Conservation (phyloP, 1,140 invertebrate species). For the Bombyx mandarina region DNA sequence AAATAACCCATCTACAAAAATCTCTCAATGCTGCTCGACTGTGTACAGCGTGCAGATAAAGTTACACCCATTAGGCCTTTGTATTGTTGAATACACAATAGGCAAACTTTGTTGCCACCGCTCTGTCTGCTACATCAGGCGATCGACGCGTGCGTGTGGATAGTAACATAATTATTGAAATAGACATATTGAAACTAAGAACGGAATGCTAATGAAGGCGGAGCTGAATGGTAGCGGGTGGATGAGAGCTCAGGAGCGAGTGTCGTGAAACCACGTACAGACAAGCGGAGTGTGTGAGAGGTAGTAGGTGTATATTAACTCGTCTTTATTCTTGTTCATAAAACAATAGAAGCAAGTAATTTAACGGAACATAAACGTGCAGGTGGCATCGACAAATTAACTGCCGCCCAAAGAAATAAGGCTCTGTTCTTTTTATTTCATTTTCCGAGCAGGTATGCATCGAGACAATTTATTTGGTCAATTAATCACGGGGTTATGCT, state of each 20-base stretch:
- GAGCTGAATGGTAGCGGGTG: too few species aligned
- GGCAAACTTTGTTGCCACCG: constrained; percentile 5
- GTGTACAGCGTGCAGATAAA: constrained; percentile 5
- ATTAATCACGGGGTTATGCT: constrained; percentile 9
- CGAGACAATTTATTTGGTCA: constrained; percentile 9
- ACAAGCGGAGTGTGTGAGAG: too few species aligned
- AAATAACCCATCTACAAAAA: too few species aligned
- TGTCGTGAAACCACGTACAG: too few species aligned
- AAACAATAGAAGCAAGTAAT: neutral
- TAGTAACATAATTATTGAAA: neutral
- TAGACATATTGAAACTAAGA: neutral
- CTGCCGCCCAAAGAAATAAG: constrained; percentile 5
- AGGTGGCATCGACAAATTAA: constrained; percentile 15
- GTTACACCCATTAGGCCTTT: constrained; percentile 8
- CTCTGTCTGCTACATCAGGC: constrained; percentile 1
- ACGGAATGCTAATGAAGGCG: neutral
- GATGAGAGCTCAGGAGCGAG: neutral
- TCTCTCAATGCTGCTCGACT: neutral
- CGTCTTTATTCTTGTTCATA: neutral
- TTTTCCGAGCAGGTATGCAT: constrained; percentile 7
- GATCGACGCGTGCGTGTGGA: neutral
- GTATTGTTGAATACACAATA: constrained; percentile 6
- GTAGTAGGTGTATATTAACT: too few species aligned
- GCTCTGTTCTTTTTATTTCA: constrained; percentile 6
- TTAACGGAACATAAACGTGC: constrained; percentile 3